Evolutionary conservation across 2,797 vertebrate genomes (phyloP), one percentile per base, ranked within the genome.

Genomic region (Crocidura indochinensis): DNA sequence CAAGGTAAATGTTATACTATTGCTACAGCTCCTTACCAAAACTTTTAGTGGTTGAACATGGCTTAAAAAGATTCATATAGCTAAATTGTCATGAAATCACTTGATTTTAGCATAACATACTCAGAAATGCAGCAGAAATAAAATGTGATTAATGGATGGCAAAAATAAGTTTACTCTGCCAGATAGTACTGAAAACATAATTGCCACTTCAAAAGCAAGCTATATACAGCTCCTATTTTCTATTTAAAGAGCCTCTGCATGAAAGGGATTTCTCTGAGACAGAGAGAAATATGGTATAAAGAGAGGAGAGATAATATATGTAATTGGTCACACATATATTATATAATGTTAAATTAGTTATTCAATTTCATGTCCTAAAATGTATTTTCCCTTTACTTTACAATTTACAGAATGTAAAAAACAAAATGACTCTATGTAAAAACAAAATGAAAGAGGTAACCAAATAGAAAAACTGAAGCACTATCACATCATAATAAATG

Each of bases 21-120:
- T 38, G 38, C 38, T 38, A 2, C 38, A 38, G 38, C 38, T 38
- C 38, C 38, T 38, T 38, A 38, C 38, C 38, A 38, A 38, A 38
- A 38, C 38, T 5, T 38, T 97, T 94, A 92, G 92, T 94, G 92
- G 95, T 97, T 96, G 89, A 84, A 96, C 95, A 96, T 72, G 76
- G 46, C 94, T 95, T 95, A 90, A 94, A 97, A 96, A 96, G 90
- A 92, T 96, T 97, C 93, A 91, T 95, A 88, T 0, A 53, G 86
- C 94, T 96, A 95, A 96, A 97, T 97, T 97, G 96, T 93, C 83
- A 97, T 84, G 84, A 95, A 97, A 91, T 92, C 96, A 95, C 92
- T 97, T 96, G 88, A 64, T 97, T 94, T 95, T 91, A 78, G 87
- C 87, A 94, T 94, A 95, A 95, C 60, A 81, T 80, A 91, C 88